Conservation (phyloP, 1,140 invertebrate species). For the Lepidurus packardi region DNA sequence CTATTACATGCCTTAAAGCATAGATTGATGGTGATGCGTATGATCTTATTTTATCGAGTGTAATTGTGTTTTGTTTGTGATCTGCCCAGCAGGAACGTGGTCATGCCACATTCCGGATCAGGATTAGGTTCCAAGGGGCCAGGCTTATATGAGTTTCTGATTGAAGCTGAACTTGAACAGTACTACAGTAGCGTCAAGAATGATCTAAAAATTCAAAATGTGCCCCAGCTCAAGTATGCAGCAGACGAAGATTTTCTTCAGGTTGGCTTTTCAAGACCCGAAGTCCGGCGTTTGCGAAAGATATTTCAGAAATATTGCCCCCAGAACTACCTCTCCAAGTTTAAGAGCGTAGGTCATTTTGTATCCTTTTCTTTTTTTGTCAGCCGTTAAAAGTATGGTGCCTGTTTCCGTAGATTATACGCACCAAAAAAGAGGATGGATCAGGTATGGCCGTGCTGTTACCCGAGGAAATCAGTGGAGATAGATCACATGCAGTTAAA, state of each 20-base stretch:
- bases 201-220: constrained; percentile 48
- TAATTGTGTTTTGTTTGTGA: not conserved
- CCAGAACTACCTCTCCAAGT: constrained; percentile 84
- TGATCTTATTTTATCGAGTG: too few relatives aligned
- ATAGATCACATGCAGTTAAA: constrained; percentile 43
- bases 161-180: constrained; percentile 82
- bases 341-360: constrained; percentile 63
- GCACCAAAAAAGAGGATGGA: constrained; percentile 44
- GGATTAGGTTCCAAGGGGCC: constrained; percentile 48
- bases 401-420: constrained; percentile 42
- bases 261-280: constrained; percentile 91
- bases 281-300: constrained; percentile 86
- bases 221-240: constrained; percentile 95
- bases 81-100: not conserved
- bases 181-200: constrained; percentile 70
- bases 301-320: constrained; percentile 89
- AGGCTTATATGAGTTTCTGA: constrained; percentile 80
- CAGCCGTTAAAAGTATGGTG: too few relatives aligned
- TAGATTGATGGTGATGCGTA: too few relatives aligned
- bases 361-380: too few relatives aligned
- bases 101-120: constrained; percentile 24
- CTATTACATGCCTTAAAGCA: too few relatives aligned
- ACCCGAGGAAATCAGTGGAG: constrained; percentile 45
- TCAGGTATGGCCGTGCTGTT: constrained; percentile 40
- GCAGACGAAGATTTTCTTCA: constrained; percentile 82